A percentile compares a stretch with the other conserved stretches of the same genome.
Conservation (phyloP, 2,113 vertebrate species). For the Zootoca vivipara region DNA sequence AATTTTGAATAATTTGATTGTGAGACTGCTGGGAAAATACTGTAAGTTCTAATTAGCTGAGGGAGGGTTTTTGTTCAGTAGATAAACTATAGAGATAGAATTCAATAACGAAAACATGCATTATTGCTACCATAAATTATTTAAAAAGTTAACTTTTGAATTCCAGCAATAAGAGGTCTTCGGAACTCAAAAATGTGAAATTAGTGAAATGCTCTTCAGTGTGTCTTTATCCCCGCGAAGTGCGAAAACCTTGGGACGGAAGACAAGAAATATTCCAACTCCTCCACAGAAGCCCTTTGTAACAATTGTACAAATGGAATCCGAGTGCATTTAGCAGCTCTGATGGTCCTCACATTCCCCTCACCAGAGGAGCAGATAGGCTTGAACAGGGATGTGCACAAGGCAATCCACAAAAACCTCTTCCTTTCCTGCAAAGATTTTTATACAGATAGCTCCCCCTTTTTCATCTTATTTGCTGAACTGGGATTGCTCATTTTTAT, state of each 20-base stretch:
- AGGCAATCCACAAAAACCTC: not conserved
- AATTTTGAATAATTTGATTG: constrained; percentile 90
- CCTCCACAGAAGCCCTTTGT: not conserved
- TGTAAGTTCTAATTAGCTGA: constrained; percentile 83
- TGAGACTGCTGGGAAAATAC: constrained; percentile 84
- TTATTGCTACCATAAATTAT: constrained; percentile 82
- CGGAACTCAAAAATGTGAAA: constrained; percentile 71
- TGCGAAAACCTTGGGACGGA: constrained; percentile 13
- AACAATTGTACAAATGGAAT: not conserved
- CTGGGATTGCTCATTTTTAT: constrained; percentile 79
- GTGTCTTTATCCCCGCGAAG: constrained; percentile 31
- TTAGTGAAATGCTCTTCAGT: constrained; percentile 61
- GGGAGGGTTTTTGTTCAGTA: constrained; percentile 76
- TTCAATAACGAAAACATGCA: constrained; percentile 75
- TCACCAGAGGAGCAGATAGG: not conserved
- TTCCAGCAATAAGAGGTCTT: constrained; percentile 69
- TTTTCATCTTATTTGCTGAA: constrained; percentile 71
- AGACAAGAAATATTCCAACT: not conserved
- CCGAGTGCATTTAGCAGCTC: no score
- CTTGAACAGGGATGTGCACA: not conserved
- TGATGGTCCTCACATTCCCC: no score
- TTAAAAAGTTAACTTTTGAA: constrained; percentile 76
- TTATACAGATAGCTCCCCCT: not conserved
- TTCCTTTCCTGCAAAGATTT: not conserved
- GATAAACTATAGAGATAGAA: constrained; percentile 71